These are phyloP conservation scores for Octomys mimax DNA, from an alignment of 2,797 vertebrate species.

Conservation along the genomic window DNA sequence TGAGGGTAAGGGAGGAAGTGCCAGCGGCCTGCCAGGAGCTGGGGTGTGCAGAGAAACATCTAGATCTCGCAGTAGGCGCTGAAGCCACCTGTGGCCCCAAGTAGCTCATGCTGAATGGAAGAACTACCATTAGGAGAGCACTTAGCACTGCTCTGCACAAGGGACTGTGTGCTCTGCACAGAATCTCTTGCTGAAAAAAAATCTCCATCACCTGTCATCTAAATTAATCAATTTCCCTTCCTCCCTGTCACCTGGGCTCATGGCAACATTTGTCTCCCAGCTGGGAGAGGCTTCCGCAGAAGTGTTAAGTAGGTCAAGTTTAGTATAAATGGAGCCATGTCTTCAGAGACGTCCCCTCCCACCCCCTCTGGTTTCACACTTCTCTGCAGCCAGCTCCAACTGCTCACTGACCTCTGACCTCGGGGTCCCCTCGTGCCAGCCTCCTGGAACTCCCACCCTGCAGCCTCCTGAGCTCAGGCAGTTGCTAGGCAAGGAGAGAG, in stretches of 20 bases:
- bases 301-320: conserved; percentile 63
- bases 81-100: background rate
- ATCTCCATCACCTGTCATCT: background rate
- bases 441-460: background rate
- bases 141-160: background rate
- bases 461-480: background rate
- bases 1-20: background rate
- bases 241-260: background rate
- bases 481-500: background rate
- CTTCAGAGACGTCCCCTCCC: conserved; percentile 59
- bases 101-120: background rate
- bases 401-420: background rate
- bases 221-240: background rate
- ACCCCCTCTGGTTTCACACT: conserved; percentile 43
- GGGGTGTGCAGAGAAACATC: background rate
- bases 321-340: background rate
- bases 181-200: background rate
- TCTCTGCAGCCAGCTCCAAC: background rate
- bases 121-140: background rate
- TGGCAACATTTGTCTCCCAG: background rate
- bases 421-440: background rate
- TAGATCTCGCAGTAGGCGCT: too few relatives aligned
- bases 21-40: background rate
- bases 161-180: background rate
- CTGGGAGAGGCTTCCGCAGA: conserved; percentile 7